Conservation (phyloP, 2,888 invertebrate species). For the Apamea crenata region DNA sequence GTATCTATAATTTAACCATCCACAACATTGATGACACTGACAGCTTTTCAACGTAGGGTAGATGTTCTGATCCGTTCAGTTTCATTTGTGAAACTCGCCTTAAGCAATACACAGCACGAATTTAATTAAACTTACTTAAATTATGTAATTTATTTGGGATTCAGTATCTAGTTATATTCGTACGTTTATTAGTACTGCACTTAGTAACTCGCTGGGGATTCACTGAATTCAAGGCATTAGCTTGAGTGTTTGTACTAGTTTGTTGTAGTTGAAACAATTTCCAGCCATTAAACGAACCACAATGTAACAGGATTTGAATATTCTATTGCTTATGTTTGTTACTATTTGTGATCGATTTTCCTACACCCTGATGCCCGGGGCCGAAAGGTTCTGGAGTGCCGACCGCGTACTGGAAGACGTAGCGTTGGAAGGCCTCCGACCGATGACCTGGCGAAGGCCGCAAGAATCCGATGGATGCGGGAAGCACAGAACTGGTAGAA, state of each 20-base stretch:
- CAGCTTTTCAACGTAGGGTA: too few relatives aligned
- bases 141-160: slow-evolving; percentile 14
- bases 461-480: too few relatives aligned
- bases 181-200: slow-evolving; percentile 24
- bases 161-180: slow-evolving; percentile 4
- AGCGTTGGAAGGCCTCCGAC: not conserved
- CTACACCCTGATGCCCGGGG: not conserved
- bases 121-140: not conserved
- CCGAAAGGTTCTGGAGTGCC: not conserved
- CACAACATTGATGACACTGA: not conserved
- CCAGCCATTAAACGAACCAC: slow-evolving; percentile 7
- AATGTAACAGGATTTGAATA: slow-evolving; percentile 8
- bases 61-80: not conserved
- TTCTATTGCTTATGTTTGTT: not conserved
- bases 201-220: slow-evolving; percentile 28
- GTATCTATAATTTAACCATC: too few relatives aligned
- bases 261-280: slow-evolving; percentile 19
- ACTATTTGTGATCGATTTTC: not conserved
- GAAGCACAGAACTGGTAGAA: too few relatives aligned
- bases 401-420: not conserved
- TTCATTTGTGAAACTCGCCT: not conserved
- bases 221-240: slow-evolving; percentile 41
- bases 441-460: not conserved
- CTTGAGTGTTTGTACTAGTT: slow-evolving; percentile 26
- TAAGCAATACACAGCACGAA: not conserved